A percentile compares a stretch with the other conserved stretches of the same genome.
Conservation (phyloP, 2,113 vertebrate genomes). For the Ailuropoda melanoleuca region DNA sequence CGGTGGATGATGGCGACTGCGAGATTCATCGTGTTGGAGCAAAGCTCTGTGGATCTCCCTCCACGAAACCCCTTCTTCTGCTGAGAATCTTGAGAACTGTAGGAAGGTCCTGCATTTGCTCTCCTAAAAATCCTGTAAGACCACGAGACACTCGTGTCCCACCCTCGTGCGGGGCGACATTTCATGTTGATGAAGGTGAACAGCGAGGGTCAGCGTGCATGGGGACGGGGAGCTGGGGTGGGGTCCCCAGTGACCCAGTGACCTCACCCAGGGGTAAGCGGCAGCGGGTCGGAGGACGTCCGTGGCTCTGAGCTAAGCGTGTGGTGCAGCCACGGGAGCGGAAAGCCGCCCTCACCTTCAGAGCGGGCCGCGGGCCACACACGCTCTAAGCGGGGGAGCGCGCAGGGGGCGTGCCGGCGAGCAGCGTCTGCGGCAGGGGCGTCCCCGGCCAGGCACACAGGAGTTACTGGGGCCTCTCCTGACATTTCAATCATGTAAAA, state of each 20-base stretch:
- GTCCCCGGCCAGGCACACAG: constrained; percentile 71
- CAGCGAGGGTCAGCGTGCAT: fast-evolving
- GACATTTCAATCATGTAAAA: constrained; percentile 84
- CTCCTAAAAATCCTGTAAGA: constrained; percentile 46
- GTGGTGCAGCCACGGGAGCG: constrained; percentile 81
- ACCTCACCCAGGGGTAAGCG: constrained; percentile 63
- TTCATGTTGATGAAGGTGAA: not conserved
- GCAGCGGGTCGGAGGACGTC: constrained; percentile 57
- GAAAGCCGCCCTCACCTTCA: constrained; percentile 82
- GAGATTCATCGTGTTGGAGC: constrained; percentile 68
- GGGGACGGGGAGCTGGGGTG: not conserved
- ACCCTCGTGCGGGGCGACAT: not conserved
- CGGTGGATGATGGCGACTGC: constrained; percentile 71
- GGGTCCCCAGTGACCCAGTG: not conserved
- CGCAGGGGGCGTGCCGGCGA: constrained; percentile 78
- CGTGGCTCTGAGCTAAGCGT: not conserved
- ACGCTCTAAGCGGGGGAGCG: constrained; percentile 90
- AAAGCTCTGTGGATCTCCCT: constrained; percentile 73
- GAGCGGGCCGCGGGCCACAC: constrained; percentile 76
- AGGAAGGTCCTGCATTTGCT: not conserved
- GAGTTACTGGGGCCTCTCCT: constrained; percentile 82
- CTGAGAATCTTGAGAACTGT: not conserved
- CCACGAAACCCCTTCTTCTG: constrained; percentile 33
- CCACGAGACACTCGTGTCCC: not conserved
- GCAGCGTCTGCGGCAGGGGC: constrained; percentile 83